These are phyloP conservation scores for Scrobipalpa costella DNA, from an alignment of 2,888 invertebrate species.

Conservation along the genomic window DNA sequence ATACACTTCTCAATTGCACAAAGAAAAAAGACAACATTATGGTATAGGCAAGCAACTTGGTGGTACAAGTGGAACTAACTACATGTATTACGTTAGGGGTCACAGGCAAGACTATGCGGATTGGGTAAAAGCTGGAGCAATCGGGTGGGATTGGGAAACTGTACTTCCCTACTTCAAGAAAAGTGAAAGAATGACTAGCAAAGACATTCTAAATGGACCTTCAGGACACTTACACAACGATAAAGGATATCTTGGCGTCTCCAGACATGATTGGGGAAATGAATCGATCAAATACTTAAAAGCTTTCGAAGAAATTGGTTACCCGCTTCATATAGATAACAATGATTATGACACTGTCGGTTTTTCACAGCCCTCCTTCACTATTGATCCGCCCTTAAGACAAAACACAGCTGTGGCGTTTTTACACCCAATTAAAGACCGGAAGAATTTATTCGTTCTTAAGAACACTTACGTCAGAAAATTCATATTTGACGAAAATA, in stretches of 20 bases:
- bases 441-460: conserved; percentile 51
- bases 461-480: conserved; percentile 50
- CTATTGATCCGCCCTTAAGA: conserved; percentile 40
- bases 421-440: conserved; percentile 46
- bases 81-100: conserved; percentile 83
- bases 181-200: conserved; percentile 35
- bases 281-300: conserved; percentile 55
- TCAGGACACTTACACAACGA: conserved; percentile 45
- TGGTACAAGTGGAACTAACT: conserved; percentile 82
- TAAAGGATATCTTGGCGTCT: conserved; percentile 38
- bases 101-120: conserved; percentile 80
- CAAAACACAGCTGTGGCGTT: conserved; percentile 52
- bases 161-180: conserved; percentile 40
- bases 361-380: conserved; percentile 46
- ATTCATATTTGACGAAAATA: conserved; percentile 43
- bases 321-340: conserved; percentile 44
- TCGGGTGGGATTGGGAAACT: conserved; percentile 41
- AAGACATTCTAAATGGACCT: conserved; percentile 36
- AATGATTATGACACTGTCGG: conserved; percentile 53
- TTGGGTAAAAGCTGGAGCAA: conserved; percentile 84
- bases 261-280: conserved; percentile 53
- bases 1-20: conserved; percentile 39
- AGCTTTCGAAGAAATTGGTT: conserved; percentile 51
- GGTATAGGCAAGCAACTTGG: conserved; percentile 83
- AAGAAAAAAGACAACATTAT: conserved; percentile 43